A percentile compares a stretch with the other conserved stretches of the same genome.
These are phyloP conservation scores for Prenolepis imparis DNA, from an alignment of 2,888 invertebrate genomes.

Conservation along the genomic window DNA sequence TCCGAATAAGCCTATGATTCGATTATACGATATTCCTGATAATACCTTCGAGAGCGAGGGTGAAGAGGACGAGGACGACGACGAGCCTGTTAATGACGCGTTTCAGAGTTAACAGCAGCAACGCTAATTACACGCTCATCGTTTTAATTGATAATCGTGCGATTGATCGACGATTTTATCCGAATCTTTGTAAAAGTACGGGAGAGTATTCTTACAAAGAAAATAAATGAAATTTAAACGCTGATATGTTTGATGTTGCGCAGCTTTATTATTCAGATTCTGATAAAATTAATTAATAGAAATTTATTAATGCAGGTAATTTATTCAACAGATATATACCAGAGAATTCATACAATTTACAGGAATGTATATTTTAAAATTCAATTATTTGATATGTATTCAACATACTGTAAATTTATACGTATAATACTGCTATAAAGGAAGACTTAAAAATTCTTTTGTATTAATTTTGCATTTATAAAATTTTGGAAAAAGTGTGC, in stretches of 20 bases:
- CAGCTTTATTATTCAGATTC: not conserved
- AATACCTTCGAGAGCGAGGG: conserved; percentile 99
- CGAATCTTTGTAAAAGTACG: not conserved
- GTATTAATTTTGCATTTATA: not conserved
- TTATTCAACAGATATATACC: not conserved
- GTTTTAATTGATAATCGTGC: not conserved
- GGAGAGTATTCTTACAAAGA: not conserved
- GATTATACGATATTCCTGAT: conserved; percentile 99
- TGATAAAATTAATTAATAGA: not conserved
- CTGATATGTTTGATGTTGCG: not conserved
- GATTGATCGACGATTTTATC: not conserved
- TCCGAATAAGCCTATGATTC: conserved; percentile 99
- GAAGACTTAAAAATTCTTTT: not conserved
- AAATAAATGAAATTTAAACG: conserved; percentile 38
- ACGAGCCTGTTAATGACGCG: conserved; percentile 86
- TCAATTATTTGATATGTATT: not conserved
- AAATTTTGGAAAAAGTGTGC: conserved; percentile 10
- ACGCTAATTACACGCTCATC: not conserved
- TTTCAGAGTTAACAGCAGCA: conserved; percentile 82
- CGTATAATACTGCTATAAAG: not conserved
- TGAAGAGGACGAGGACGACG: conserved; percentile 95
- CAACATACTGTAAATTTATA: not conserved
- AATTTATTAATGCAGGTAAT: not conserved
- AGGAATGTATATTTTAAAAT: not conserved
- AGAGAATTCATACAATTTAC: not conserved